A percentile compares a stretch with the other conserved stretches of the same genome.
Conservation (phyloP, 2,888 invertebrate genomes). For the Leptopilina myrica region DNA sequence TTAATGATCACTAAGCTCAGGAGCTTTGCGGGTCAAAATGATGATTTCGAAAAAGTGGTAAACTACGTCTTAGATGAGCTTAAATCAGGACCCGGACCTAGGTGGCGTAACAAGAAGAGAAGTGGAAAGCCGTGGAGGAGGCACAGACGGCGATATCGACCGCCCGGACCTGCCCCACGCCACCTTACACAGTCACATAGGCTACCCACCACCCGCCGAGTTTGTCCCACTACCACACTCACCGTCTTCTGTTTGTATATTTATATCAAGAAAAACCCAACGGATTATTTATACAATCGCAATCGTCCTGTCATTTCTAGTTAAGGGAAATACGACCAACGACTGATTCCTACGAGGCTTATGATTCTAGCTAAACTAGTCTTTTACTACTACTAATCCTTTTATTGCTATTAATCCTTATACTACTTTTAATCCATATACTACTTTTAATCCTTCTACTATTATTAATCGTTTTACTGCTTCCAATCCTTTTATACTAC, state of each 20-base stretch:
- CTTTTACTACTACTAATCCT: too few relatives aligned
- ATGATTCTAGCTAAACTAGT: too few relatives aligned
- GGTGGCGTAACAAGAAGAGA: conserved; percentile 72
- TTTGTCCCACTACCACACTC: conserved; percentile 47
- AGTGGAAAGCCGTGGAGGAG: conserved; percentile 70
- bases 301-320: neutral
- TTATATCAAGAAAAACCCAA: neutral
- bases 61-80: conserved; percentile 21
- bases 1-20: too few relatives aligned
- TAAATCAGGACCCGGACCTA: conserved; percentile 70
- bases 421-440: too few relatives aligned
- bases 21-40: too few relatives aligned
- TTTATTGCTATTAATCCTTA: too few relatives aligned
- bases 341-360: too few relatives aligned
- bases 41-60: too few relatives aligned
- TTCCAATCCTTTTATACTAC: too few relatives aligned
- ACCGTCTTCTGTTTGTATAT: conserved; percentile 53
- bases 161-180: conserved; percentile 79
- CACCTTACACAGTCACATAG: conserved; percentile 73
- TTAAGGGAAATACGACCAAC: neutral
- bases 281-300: neutral
- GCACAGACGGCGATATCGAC: conserved; percentile 83
- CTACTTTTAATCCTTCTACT: too few relatives aligned
- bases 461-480: too few relatives aligned
- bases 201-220: conserved; percentile 52